These are phyloP conservation scores for Cremastobaeus sp. DNA, from an alignment of 2,888 invertebrate species.

Conservation along the genomic window DNA sequence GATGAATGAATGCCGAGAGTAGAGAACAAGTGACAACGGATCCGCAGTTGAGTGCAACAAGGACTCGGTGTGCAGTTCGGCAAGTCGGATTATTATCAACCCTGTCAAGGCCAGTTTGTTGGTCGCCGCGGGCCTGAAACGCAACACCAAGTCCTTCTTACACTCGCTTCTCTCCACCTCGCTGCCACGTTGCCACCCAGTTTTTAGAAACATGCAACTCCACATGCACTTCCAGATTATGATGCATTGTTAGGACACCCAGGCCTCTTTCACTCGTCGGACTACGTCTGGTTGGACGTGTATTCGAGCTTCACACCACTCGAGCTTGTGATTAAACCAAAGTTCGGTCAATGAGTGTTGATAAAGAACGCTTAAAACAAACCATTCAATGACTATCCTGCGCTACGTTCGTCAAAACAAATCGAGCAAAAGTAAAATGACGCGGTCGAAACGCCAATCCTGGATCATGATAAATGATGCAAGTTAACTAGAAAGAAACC, in stretches of 20 bases:
- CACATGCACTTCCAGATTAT: conserved; percentile 35
- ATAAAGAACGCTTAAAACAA: neutral
- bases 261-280: conserved; percentile 10
- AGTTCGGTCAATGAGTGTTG: conserved; percentile 9
- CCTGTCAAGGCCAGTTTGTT: too few species aligned
- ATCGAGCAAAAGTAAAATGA: too few species aligned
- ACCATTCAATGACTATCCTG: neutral
- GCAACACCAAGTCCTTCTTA: too few species aligned
- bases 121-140: too few species aligned
- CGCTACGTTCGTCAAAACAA: neutral
- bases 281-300: conserved; percentile 14
- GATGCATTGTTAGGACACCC: conserved; percentile 16
- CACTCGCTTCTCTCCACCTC: conserved; percentile 14
- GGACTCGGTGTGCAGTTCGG: too few species aligned
- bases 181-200: conserved; percentile 16
- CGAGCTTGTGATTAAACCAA: conserved; percentile 3
- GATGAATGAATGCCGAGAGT: too few species aligned
- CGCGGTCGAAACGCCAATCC: too few species aligned
- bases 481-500: conserved; percentile 15
- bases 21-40: too few species aligned
- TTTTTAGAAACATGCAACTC: conserved; percentile 40
- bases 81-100: too few species aligned
- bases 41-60: too few species aligned
- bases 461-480: too few species aligned
- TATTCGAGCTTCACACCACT: too few species aligned